Evolutionary conservation across 2,797 vertebrate genomes (phyloP), one percentile per base, ranked within the genome.

Genomic region (Falco novaeseelandiae): DNA sequence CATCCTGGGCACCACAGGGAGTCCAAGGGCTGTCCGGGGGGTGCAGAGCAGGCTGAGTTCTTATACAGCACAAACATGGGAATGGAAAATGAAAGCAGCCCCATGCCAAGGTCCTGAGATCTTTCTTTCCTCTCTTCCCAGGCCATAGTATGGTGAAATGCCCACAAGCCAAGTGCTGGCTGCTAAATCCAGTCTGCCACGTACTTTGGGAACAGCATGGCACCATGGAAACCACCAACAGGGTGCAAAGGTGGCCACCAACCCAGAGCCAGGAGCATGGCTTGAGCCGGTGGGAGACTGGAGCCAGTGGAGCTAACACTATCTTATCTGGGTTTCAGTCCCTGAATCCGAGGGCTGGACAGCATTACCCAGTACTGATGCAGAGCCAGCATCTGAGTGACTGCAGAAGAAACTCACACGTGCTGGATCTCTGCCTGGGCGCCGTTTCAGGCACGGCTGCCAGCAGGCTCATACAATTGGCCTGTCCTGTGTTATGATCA

Each of bases 371-470:
- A 36, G 8, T 15, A 55, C 15, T 73, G 84, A 83, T 67, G 32
- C 32, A 52, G 32, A 87, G 91, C 74, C 90, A 94, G 78, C 71
- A 58, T 70, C 81, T 63, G 89, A 92, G 85, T 32, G 80, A 73
- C 89, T 93, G 93, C 93, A 94, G 90, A 84, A 96, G 91, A 74
- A 94, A 32, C 77, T 93, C 29, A 25, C 30, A 26, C 85, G 59
- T 0, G 0, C 66, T 97, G 93, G 91, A 97, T 92, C 79, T 61
- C 84, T 79, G 95, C 89, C 95, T 91, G 96, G 95, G 93, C 83
- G 36, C 79, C 13, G 93, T 19, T 91, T 95, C 93, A 95, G 96
- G 83, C 87, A 72, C 7, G 22, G 93, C 83, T 94, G 96, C 91
- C 92, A 90, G 93, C 54, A 6, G 52, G 70, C 89, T 91, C 85